Percentiles rank a stretch among this genome's conserved stretches.
phyloP scores from a whole-genome alignment of 2,888 invertebrate species.

The Cynaeus angustus region DNA sequence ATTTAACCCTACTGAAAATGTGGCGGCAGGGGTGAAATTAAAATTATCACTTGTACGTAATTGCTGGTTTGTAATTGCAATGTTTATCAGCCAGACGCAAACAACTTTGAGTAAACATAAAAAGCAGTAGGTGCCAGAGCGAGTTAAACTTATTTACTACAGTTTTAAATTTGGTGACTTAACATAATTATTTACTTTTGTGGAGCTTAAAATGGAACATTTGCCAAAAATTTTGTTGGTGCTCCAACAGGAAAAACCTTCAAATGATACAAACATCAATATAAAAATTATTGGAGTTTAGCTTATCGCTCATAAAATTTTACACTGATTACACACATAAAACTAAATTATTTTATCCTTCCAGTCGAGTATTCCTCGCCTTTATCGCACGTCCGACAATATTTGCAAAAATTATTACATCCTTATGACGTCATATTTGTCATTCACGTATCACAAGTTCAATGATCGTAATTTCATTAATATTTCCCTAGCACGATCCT shows the following conservation, averaged over 20 bases:
- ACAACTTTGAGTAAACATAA: slow-evolving; percentile 2
- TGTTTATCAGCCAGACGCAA: slow-evolving; percentile 5
- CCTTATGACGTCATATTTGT: slow-evolving; percentile 3
- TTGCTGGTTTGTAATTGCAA: slow-evolving; percentile 1
- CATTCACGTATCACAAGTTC: slow-evolving; percentile 10
- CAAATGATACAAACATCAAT: too few species aligned
- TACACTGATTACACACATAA: too few species aligned
- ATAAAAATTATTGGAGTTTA: too few species aligned
- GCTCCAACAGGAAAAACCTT: background rate
- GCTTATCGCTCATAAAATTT: too few species aligned
- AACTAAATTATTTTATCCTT: too few species aligned
- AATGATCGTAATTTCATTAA: slow-evolving; percentile 27
- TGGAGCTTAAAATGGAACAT: slow-evolving; percentile 4
- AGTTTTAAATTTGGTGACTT: slow-evolving; percentile 18
- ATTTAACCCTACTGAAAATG: slow-evolving; percentile 1
- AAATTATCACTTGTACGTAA: background rate
- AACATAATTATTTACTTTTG: slow-evolving; percentile 26
- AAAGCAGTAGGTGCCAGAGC: slow-evolving; percentile 14
- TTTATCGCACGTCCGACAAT: too few species aligned
- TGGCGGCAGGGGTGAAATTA: background rate
- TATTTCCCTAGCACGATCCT: slow-evolving; percentile 6
- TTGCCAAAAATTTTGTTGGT: slow-evolving; percentile 11
- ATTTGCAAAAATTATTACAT: background rate
- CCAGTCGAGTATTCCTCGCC: too few species aligned
- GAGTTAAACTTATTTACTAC: slow-evolving; percentile 17